A percentile compares a stretch with the other conserved stretches of the same genome.
phyloP scores from a whole-genome alignment of 2,113 vertebrate species.

The Sander lucioperca region DNA sequence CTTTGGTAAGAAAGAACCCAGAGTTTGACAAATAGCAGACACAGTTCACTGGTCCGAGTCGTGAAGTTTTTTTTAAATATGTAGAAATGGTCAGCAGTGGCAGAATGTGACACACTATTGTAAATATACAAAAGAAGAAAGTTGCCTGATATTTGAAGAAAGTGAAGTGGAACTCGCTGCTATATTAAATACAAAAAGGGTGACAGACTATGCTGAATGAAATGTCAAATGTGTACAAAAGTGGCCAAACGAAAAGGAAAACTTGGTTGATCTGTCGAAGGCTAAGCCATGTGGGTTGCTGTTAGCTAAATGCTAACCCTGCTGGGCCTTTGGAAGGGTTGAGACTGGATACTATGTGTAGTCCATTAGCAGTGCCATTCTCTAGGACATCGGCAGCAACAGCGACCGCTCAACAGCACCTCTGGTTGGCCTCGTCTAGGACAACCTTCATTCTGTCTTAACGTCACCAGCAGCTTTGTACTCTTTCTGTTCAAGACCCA shows the following conservation, averaged over 20 bases:
- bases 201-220: conserved; percentile 43
- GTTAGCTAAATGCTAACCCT: not conserved
- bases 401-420: conserved; percentile 58
- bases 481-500: conserved; percentile 66
- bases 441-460: conserved; percentile 81
- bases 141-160: conserved; percentile 57
- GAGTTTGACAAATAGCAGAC: not conserved
- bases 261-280: not conserved
- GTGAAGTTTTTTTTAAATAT: conserved; percentile 39
- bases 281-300: conserved; percentile 4
- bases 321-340: conserved; percentile 1
- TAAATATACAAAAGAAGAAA: conserved; percentile 65
- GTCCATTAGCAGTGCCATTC: conserved; percentile 54
- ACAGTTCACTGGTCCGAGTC: conserved; percentile 11
- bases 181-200: conserved; percentile 49
- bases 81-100: conserved; percentile 32
- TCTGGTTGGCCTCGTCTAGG: conserved; percentile 62
- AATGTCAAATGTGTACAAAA: conserved; percentile 40
- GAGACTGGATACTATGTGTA: conserved; percentile 24
- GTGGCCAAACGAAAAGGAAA: conserved; percentile 14
- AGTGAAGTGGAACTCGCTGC: conserved; percentile 47
- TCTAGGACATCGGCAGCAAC: conserved; percentile 72
- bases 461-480: conserved; percentile 86
- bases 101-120: conserved; percentile 47
- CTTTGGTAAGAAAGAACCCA: not conserved